Evolutionary conservation across 2,797 vertebrate genomes (phyloP), one percentile per base, ranked within the genome.

Genomic region (Sarcoramphus papa): DNA sequence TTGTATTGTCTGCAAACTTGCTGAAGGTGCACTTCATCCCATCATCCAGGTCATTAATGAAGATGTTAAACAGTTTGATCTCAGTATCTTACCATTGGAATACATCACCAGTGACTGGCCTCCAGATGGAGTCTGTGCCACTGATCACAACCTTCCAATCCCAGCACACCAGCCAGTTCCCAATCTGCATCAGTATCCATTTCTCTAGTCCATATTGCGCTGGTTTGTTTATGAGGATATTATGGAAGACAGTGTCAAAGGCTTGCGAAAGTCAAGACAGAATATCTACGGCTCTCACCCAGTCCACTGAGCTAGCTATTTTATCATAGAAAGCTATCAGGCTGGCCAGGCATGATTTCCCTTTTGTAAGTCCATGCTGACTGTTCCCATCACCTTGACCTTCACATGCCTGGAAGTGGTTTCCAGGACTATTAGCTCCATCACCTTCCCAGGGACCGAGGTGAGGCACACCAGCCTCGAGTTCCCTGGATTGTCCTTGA

Each of bases 171-270:
- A 0, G 5, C 14, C 30, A 35, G 10, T 17, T 73, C 23, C 57
- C 12, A 45, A 0, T 6, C 31, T 7, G 53, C 1, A 9, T 7
- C 20, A 48, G 11, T 18, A 4, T 45, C 70, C 18, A 4, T 30
- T 33, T 70, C 33, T 59, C 1, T 22, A 23, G 31, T 22, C 41
- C 15, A 4, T 23, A 16, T 16, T 40, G 16, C 21, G 24, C 8
- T 1, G 2, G 2, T 45, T 59, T 43, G 5, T 63, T 69, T 21
- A n/a, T 47, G 23, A 54, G 37, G 16, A 8, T 57, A 21, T 25
- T 24, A 5, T 5, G 28, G 28, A 68, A 47, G 5, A 28, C 4
- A 8, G 7, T 6, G 33, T 25, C 33, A 72, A 62, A 82, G 3
- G 3, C 27, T 37, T 75, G 18, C 0, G 0, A 54, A 90, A 68